Percentiles rank a stretch among this genome's conserved stretches.
These are phyloP conservation scores for Drosophila teissieri DNA, from an alignment of 1,140 invertebrate genomes.

Conservation along the genomic window DNA sequence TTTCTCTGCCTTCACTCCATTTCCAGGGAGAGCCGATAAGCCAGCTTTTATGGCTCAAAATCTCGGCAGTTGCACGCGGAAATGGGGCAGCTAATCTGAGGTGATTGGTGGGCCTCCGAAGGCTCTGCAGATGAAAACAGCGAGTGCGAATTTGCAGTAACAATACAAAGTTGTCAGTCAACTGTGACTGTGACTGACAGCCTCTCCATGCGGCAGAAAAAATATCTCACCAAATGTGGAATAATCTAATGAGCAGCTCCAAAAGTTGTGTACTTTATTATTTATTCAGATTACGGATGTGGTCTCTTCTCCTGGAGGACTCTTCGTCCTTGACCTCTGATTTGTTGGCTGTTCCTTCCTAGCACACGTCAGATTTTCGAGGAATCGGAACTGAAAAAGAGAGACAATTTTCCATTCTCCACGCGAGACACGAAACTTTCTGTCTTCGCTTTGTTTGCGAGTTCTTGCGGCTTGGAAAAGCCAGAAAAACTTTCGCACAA, in stretches of 20 bases:
- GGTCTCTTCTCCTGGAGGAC: too few relatives aligned
- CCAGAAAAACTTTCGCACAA: constrained; percentile 63
- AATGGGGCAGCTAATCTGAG: constrained; percentile 12
- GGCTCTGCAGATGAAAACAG: background rate
- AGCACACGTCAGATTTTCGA: background rate
- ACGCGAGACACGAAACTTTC: background rate
- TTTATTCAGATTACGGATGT: too few relatives aligned
- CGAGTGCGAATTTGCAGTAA: too few relatives aligned
- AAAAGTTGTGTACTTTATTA: too few relatives aligned
- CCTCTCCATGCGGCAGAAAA: too few relatives aligned
- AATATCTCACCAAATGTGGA: too few relatives aligned
- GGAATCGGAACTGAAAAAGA: background rate
- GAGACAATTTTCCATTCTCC: background rate
- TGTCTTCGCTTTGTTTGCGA: constrained; percentile 11
- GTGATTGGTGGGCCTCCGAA: background rate
- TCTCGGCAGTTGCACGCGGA: constrained; percentile 1
- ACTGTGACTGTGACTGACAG: too few relatives aligned
- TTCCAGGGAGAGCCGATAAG: constrained; percentile 36
- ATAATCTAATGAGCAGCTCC: too few relatives aligned
- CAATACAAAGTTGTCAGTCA: too few relatives aligned
- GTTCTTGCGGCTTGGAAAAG: constrained; percentile 27
- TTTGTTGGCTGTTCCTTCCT: background rate
- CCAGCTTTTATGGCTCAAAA: constrained; percentile 43
- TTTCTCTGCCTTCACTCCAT: constrained; percentile 7
- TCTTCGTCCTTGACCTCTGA: background rate